These are phyloP conservation scores for Platorchestia sp. DNA, from an alignment of 1,140 invertebrate genomes.

Conservation along the genomic window DNA sequence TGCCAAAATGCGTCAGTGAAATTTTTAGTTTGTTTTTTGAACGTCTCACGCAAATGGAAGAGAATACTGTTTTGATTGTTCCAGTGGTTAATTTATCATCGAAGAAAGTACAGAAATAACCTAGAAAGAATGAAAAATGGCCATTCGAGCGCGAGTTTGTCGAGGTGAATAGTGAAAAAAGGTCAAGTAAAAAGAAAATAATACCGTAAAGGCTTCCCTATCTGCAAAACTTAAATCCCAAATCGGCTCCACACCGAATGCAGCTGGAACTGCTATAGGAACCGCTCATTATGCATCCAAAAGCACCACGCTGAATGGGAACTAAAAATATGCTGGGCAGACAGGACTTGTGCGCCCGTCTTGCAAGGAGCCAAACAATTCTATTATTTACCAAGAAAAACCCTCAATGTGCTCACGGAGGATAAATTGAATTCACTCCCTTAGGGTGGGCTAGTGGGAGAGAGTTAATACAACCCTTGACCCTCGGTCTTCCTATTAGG, in stretches of 20 bases:
- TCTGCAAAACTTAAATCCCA: background rate
- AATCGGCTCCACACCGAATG: background rate
- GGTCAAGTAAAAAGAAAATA: background rate
- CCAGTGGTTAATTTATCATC: no score
- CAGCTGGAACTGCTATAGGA: background rate
- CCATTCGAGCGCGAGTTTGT: background rate
- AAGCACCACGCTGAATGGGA: no score
- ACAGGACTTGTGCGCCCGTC: no score
- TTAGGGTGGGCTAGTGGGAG: background rate
- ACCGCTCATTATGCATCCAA: no score
- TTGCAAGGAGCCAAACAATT: no score
- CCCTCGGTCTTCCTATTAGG: background rate
- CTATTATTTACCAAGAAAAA: no score
- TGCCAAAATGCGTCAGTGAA: background rate
- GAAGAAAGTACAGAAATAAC: background rate
- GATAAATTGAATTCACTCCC: background rate
- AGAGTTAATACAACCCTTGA: background rate
- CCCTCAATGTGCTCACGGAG: no score
- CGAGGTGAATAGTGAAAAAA: no score
- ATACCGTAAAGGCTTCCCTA: background rate
- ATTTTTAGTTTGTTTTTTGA: background rate
- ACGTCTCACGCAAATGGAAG: background rate
- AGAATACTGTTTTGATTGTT: background rate
- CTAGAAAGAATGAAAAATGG: background rate
- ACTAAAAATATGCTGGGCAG: no score